phyloP scores from a whole-genome alignment of 2,797 vertebrate species.

The Bovichtus variegatus region DNA sequence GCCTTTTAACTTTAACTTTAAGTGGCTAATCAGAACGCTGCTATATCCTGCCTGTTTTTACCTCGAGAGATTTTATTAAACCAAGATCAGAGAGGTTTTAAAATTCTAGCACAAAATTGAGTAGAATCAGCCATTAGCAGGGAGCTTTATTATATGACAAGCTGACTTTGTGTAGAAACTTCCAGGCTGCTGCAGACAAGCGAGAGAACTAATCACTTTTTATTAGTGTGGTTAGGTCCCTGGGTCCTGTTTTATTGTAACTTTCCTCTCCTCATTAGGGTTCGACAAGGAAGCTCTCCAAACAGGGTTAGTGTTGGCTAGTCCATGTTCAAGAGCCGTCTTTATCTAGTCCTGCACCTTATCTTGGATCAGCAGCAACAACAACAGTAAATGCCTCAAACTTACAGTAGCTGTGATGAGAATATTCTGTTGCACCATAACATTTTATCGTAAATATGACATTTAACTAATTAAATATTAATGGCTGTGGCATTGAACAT shows the following conservation, averaged over 20 bases:
- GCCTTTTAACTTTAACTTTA: no score
- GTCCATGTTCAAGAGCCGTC: background rate
- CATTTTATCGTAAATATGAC: background rate
- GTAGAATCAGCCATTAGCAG: background rate
- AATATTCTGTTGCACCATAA: background rate
- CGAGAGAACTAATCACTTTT: background rate
- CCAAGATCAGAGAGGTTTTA: slow-evolving; percentile 14
- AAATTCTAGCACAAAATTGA: background rate
- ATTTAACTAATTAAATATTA: slow-evolving; percentile 2
- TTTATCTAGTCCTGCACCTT: background rate
- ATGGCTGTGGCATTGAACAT: background rate
- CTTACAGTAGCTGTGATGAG: background rate
- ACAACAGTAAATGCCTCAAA: background rate
- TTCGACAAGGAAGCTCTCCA: slow-evolving; percentile 1
- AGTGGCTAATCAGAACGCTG: slow-evolving; percentile 24
- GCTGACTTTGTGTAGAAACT: background rate
- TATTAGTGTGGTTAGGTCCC: background rate
- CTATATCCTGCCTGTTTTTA: slow-evolving; percentile 18
- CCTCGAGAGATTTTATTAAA: slow-evolving; percentile 22
- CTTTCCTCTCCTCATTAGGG: slow-evolving; percentile 7
- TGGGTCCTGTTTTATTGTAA: slow-evolving; percentile 11
- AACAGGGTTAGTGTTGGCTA: background rate
- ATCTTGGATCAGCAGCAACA: background rate
- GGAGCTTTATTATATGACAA: slow-evolving; percentile 2
- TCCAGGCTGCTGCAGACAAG: slow-evolving; percentile 10